Conservation (phyloP, 2,113 vertebrate genomes). For the Anoplopoma fimbria region DNA sequence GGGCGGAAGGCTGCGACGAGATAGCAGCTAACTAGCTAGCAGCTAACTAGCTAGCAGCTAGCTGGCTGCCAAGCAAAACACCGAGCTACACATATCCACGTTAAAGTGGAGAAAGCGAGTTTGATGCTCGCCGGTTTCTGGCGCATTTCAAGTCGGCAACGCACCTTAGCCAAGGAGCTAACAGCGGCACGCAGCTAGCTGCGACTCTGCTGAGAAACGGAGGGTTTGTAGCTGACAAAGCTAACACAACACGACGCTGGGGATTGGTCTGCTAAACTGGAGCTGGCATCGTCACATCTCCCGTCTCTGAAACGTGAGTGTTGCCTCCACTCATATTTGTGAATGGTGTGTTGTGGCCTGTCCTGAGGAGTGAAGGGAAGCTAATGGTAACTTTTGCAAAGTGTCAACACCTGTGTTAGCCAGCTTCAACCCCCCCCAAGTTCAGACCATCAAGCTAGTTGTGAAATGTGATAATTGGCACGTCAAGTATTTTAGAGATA, state of each 20-base stretch:
- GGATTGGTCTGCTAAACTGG: slow-evolving; percentile 57
- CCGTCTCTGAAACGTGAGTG: slow-evolving; percentile 62
- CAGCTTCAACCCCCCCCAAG: background rate
- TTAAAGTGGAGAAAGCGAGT: background rate
- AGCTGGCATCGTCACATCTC: slow-evolving; percentile 64
- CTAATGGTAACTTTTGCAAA: slow-evolving; percentile 19
- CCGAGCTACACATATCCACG: too few relatives aligned
- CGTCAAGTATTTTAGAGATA: background rate
- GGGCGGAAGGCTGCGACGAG: slow-evolving; percentile 48
- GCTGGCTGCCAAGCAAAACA: background rate
- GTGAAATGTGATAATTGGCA: background rate
- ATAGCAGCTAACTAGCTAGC: background rate
- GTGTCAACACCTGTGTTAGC: background rate
- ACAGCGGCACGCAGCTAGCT: slow-evolving; percentile 42
- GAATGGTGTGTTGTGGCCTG: background rate
- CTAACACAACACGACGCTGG: background rate
- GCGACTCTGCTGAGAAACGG: slow-evolving; percentile 25
- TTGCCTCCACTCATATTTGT: background rate
- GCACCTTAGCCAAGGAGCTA: slow-evolving; percentile 37
- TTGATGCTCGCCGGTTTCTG: too few relatives aligned
- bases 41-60: background rate
- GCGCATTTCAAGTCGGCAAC: too few relatives aligned
- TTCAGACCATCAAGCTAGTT: background rate
- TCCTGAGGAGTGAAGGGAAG: background rate
- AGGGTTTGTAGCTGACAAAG: slow-evolving; percentile 28